phyloP scores from a whole-genome alignment of 92 coral and sea anemone species.

The Pocillopora grandis region DNA sequence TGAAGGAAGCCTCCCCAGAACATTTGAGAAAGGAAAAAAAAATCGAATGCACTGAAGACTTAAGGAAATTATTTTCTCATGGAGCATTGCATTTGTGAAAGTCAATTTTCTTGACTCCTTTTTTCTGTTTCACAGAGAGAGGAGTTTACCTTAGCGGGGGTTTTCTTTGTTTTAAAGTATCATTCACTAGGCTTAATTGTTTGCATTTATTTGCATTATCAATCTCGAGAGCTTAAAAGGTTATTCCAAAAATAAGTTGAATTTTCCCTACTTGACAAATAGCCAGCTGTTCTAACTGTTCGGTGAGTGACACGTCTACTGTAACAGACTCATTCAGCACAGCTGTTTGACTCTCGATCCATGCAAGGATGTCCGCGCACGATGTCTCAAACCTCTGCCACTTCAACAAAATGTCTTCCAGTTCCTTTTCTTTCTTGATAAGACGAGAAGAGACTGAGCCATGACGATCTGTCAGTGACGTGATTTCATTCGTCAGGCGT shows the following conservation, averaged over 20 bases:
- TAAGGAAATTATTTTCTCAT: too few species aligned
- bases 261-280: constrained; percentile 70
- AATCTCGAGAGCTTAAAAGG: too few species aligned
- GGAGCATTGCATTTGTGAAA: too few species aligned
- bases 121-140: too few species aligned
- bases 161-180: too few species aligned
- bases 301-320: constrained; percentile 65
- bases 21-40: too few species aligned
- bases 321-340: constrained; percentile 63
- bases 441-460: constrained; percentile 57
- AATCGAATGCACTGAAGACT: too few species aligned
- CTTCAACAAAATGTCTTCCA: constrained; percentile 45
- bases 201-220: too few species aligned
- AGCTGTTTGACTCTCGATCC: constrained; percentile 80
- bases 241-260: not conserved
- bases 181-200: too few species aligned
- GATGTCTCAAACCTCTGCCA: constrained; percentile 90
- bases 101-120: too few species aligned
- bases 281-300: constrained; percentile 80
- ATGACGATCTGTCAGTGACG: constrained; percentile 70
- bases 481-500: constrained; percentile 71
- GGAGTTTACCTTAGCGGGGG: too few species aligned
- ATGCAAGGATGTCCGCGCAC: constrained; percentile 75
- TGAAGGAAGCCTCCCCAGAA: too few species aligned
- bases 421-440: constrained; percentile 61